Percentiles rank a stretch among this genome's conserved stretches.
These are phyloP conservation scores for Pedetes capensis DNA, from an alignment of 2,113 vertebrate genomes.

Conservation along the genomic window DNA sequence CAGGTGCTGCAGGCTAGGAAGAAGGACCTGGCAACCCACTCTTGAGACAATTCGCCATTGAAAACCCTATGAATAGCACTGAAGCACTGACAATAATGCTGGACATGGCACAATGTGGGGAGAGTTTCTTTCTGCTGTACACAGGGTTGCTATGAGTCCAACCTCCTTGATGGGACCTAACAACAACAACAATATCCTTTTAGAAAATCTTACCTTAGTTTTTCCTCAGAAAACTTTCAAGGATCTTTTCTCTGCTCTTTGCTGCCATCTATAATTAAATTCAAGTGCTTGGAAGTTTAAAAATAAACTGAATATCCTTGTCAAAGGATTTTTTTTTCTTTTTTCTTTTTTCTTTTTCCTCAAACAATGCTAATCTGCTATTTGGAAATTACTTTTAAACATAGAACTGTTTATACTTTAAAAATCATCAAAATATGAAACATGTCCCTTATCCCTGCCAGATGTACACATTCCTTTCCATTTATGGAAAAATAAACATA, in stretches of 20 bases:
- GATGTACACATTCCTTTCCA: neutral
- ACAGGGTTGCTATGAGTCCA: too few species aligned
- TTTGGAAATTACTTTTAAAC: slow-evolving; percentile 36
- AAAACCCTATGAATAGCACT: too few species aligned
- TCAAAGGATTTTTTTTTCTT: neutral
- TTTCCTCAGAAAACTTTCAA: slow-evolving; percentile 27
- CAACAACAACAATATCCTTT: too few species aligned
- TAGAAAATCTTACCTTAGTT: slow-evolving; percentile 19
- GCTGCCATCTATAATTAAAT: slow-evolving; percentile 61
- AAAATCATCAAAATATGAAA: slow-evolving; percentile 42
- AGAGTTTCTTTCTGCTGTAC: too few species aligned
- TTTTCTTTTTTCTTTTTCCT: neutral
- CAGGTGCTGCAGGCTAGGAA: too few species aligned
- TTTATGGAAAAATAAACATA: slow-evolving; percentile 21
- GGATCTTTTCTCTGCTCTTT: slow-evolving; percentile 53
- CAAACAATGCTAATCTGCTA: slow-evolving; percentile 5
- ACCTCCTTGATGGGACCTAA: too few species aligned
- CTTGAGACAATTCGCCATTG: too few species aligned
- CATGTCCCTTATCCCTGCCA: neutral
- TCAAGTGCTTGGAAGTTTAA: slow-evolving; percentile 20
- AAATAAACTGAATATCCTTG: slow-evolving; percentile 56
- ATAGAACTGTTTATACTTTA: neutral
- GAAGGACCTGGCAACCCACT: too few species aligned
- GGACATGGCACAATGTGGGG: too few species aligned
- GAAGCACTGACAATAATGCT: too few species aligned